Base-by-base conservation (phyloP, 2,797 vertebrate genomes). In the Pangasius larnaudii region DNA sequence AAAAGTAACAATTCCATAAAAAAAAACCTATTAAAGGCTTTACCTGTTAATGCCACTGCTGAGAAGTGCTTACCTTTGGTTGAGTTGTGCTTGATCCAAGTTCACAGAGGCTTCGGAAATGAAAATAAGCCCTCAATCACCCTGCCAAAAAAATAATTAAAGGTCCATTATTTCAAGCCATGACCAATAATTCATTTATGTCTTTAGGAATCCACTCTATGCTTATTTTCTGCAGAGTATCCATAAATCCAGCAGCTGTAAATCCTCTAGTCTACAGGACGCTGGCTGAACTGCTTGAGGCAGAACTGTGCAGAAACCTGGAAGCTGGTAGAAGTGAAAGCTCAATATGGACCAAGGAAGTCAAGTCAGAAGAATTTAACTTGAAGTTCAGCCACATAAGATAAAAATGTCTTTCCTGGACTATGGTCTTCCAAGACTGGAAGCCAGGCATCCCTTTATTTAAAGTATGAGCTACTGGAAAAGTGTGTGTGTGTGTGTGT, bases 21-120 rank as follows among this genome's bases (percentile, higher is more conserved):
- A 72, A 85, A 87, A 46, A 16, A 77, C 14, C 56, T 72, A 72
- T 84, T 74, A 72, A 63, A 67, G 39, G 51, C 51, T 88, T 85
- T 51, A 78, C 22, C 67, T 72, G 30, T 71, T 87, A 58, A 53
- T 39, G 27, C 33, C 6, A 63, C 58, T 65, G n/a, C 65, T 42
- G 49, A 42, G 69, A 53, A 53, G 67, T 42, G 18, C 91, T 88
- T 87, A 92, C 91, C 91, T 92, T 90, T 91, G 90, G 88, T 77
- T 71, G n/a, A 69, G 89, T 85, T 89, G 49, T 91, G 87, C 84
- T 89, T 90, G 88, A 86, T 86, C 80, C 89, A 89, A 91, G 88
- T 85, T 89, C 85, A 80, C 61, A 53, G 39, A 84, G 82, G 67
- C 85, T 84, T 90, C 39, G 46, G 86, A 87, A 71, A 88, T 75